Conservation (phyloP, 1,140 invertebrate species). For the Lepidotrigona ventralis region DNA sequence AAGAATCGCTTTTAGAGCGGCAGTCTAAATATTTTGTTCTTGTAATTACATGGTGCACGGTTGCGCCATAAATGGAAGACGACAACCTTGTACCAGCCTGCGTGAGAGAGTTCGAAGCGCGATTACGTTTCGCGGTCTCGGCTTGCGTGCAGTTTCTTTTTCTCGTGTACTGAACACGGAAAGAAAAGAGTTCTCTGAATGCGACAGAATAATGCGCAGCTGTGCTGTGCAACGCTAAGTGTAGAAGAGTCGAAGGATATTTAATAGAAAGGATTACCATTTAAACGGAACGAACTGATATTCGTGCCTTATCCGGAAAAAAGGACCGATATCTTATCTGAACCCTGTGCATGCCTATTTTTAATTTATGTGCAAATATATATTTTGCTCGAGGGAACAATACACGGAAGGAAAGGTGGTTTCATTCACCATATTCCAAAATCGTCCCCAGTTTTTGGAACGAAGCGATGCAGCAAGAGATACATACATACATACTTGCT, state of each 20-base stretch:
- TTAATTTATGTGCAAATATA: neutral
- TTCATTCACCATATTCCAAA: neutral
- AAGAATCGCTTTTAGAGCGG: conserved; percentile 33
- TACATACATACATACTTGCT: neutral
- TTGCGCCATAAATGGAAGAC: conserved; percentile 54
- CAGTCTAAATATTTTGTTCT: conserved; percentile 63
- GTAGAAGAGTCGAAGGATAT: conserved; percentile 17
- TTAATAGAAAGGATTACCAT: conserved; percentile 30
- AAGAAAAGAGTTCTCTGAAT: conserved; percentile 40
- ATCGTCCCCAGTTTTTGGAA: neutral
- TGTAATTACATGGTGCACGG: conserved; percentile 61
- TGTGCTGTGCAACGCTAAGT: neutral
- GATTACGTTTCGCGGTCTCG: conserved; percentile 50
- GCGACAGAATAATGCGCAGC: conserved; percentile 34
- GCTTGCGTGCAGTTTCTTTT: conserved; percentile 51
- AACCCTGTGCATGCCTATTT: neutral
- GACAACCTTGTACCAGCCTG: conserved; percentile 54
- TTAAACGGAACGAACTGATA: neutral
- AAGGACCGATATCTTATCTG: neutral
- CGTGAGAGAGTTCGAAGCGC: conserved; percentile 52
- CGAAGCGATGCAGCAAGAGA: neutral
- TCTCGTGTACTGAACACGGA: conserved; percentile 20
- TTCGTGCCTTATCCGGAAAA: neutral
- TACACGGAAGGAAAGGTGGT: neutral
- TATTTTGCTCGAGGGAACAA: too few species aligned